Evolutionary conservation across 2,113 vertebrate species (phyloP), one percentile per base, ranked within the genome.

Genomic region (Erythrocebus patas): DNA sequence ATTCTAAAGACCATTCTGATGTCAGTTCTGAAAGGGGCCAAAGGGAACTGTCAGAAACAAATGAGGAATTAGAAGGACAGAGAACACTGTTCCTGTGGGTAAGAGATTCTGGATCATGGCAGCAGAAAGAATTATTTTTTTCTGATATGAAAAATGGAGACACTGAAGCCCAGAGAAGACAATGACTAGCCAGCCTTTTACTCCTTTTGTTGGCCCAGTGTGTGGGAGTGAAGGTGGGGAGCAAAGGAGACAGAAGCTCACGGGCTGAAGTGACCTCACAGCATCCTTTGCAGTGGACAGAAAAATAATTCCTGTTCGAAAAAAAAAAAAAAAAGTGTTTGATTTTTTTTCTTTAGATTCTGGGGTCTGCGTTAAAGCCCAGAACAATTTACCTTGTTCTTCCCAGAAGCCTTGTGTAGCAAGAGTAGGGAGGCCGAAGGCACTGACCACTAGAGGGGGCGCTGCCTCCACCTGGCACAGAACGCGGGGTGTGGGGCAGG

Each of bases 401-500:
- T n/a, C 13, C 22, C 23, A 17, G 25, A 2, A 92, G 13, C 27
- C 30, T 40, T n/a, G 35, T 2, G n/a, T 0, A 2, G 7, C 10
- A 14, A 38, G 55, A 38, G 12, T 3, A 43, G 14, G 40, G 61
- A 85, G 57, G 43, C 61, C 10, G 90, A 70, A 92, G 32, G 13
- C 73, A 30, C 40, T 30, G 68, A 75, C 97, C 96, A 90, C 97
- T 96, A 98, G 97, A 96, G 97, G 97, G 97, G 66, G 97, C 12
- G 38, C 92, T 59, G 70, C 38, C 83, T 93, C 87, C 97, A 97
- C 68, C 79, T 25, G 9, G 14, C 14, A 23, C 48, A 2, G 43
- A 27, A 35, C 50, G 3, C 20, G 1, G 50, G 32, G 40, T 48
- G 57, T 9, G 70, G 78, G 55, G 10, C 3, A 22, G 75, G 43